Evolutionary conservation across 1,140 invertebrate genomes (phyloP).

Genomic region (Dinoponera quadriceps): DNA sequence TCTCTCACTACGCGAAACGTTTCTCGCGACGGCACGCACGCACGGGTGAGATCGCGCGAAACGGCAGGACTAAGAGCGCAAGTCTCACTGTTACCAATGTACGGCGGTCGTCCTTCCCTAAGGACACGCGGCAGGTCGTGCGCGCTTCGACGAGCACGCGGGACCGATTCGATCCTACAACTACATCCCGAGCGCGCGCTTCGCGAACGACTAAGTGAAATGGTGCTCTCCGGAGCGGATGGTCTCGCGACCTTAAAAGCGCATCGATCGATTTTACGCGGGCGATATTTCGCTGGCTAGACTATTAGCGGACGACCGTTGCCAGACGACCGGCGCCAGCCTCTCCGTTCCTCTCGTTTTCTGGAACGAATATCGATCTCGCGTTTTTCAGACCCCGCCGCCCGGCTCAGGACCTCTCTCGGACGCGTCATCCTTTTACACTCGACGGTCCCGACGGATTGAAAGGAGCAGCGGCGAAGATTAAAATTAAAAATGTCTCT

Average conservation of each 20-base stretch:
- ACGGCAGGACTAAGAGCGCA: slow-evolving; percentile 33
- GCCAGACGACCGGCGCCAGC: slow-evolving; percentile 65
- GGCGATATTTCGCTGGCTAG: slow-evolving; percentile 39
- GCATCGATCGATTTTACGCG: slow-evolving; percentile 65
- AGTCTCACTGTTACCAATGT: slow-evolving; percentile 41
- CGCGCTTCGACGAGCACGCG: not conserved
- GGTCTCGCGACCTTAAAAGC: slow-evolving; percentile 58
- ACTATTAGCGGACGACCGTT: slow-evolving; percentile 56
- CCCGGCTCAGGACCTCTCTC: not conserved
- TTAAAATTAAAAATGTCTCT: slow-evolving; percentile 17
- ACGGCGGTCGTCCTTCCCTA: slow-evolving; percentile 42
- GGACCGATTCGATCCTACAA: slow-evolving; percentile 19
- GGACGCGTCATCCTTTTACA: not conserved
- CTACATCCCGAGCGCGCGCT: not conserved
- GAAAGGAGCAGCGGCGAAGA: not conserved
- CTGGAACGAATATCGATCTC: slow-evolving; percentile 73
- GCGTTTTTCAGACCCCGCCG: slow-evolving; percentile 36
- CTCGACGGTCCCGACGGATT: not conserved
- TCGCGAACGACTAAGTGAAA: slow-evolving; percentile 29
- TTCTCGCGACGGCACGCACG: slow-evolving; percentile 25
- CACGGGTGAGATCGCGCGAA: slow-evolving; percentile 42
- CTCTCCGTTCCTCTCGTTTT: slow-evolving; percentile 63
- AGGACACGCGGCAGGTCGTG: slow-evolving; percentile 23
- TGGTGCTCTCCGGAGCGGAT: slow-evolving; percentile 28
- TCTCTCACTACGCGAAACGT: slow-evolving; percentile 38